phyloP scores from a whole-genome alignment of 1,140 invertebrate species.

The Lepidurus packardi region DNA sequence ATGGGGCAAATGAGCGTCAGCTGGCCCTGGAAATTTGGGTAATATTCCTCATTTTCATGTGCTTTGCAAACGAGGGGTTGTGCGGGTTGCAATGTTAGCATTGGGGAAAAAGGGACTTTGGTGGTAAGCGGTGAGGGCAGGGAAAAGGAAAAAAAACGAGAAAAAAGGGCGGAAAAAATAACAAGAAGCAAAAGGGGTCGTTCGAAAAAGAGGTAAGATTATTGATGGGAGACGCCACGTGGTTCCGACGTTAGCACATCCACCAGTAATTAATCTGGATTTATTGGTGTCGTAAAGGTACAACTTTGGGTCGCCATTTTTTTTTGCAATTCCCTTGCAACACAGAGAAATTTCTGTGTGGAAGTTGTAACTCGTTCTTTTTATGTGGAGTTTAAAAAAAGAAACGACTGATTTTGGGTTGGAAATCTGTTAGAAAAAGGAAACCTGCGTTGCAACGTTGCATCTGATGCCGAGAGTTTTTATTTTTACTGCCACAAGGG shows the following conservation, averaged over 20 bases:
- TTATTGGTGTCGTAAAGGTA: constrained; percentile 22
- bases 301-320: constrained; percentile 1
- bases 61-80: not conserved
- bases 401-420: not conserved
- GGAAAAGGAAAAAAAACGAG: not conserved
- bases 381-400: not conserved
- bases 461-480: not conserved
- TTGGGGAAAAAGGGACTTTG: not conserved
- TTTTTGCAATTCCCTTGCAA: not conserved
- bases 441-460: not conserved
- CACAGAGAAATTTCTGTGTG: not conserved
- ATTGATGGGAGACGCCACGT: constrained; percentile 18
- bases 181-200: constrained; percentile 1
- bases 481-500: not conserved
- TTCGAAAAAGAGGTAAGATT: not conserved
- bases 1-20: constrained; percentile 17
- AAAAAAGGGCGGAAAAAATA: not conserved
- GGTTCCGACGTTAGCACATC: constrained; percentile 20
- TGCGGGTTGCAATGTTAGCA: not conserved
- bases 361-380: constrained; percentile 12
- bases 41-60: not conserved
- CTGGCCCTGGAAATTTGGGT: not conserved
- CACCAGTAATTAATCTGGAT: constrained; percentile 19
- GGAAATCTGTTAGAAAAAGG: not conserved
- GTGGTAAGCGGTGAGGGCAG: no score